Conservation (phyloP, 1,140 invertebrate species). For the Lamellibrachia luymesi region DNA sequence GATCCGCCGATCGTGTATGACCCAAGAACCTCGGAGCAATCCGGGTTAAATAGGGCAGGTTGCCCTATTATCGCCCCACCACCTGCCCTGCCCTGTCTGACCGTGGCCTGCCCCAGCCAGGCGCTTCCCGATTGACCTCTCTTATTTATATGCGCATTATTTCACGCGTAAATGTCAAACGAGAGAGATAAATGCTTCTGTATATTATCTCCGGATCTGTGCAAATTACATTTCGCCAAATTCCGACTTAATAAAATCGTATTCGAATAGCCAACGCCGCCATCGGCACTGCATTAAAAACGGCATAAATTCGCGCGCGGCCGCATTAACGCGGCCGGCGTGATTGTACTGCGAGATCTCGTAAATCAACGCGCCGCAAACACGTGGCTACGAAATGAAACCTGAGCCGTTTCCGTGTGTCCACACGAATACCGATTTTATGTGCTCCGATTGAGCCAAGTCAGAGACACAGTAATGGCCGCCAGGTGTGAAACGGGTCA, state of each 20-base stretch:
- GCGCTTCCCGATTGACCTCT: background rate
- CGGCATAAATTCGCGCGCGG: background rate
- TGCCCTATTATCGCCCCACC: background rate
- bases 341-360: background rate
- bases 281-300: background rate
- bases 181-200: constrained; percentile 4
- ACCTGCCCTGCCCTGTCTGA: background rate
- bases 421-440: background rate
- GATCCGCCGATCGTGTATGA: background rate
- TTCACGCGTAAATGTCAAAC: constrained; percentile 4
- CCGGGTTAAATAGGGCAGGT: background rate
- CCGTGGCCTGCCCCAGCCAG: background rate
- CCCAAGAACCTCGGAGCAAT: background rate
- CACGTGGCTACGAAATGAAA: background rate
- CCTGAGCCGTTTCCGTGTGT: background rate
- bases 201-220: constrained; percentile 5
- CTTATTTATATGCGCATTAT: constrained; percentile 5
- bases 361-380: background rate
- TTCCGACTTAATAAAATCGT: constrained; percentile 5
- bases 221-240: constrained; percentile 5
- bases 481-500: background rate
- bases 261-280: background rate
- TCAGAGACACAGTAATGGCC: background rate
- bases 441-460: background rate
- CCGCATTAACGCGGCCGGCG: constrained; percentile 1